Base-by-base conservation (phyloP, 1,140 invertebrate genomes). In the Drosophila kikkawai region DNA sequence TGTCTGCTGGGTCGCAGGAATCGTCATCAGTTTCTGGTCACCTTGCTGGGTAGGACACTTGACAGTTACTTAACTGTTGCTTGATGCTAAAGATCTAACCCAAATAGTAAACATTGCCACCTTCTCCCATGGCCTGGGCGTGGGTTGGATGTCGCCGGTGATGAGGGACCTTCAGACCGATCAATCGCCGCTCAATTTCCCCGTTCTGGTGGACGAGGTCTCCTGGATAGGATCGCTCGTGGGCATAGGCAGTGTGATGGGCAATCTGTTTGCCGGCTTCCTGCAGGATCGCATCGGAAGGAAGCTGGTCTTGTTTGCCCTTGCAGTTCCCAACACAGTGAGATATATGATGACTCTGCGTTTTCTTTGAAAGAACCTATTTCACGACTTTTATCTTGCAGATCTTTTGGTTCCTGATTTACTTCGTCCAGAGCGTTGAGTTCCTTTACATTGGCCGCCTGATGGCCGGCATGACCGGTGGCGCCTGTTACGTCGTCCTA, bases 121-220 rank as follows among this genome's bases (percentile, higher is more conserved):
- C 3, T 92, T 93, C 42, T 82, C 83, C 1, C 93, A 93, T 81
- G 93, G 93, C 34, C 80, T 93, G 19, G 93, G 92, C 47, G 71
- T 93, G 9, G 93, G 93, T 7, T 93, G 93, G 93, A 75, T 93
- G 57, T 93, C 93, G 1, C 93, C 93, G 1, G 92, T 91, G 53
- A 88, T 92, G 22, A 77, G 87, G 19, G 68, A 92, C 1, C 67
- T 93, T 6, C 93, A 93, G 64, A 91, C 92, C 0, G 57, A 74
- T 0, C 47, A 83, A 1, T 86, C 92, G 0, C 93, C 93, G 0
- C 57, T 93, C 2, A 26, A 32, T 9, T 90, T 82, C 34, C 57
- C 63, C 11, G 61, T 92, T 2, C 58, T 69, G 11, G 70, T 77
- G 9, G 53, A 71, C 13, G 69, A 93, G 68, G 53, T 83, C 0